Conservation (phyloP, 2,888 invertebrate genomes). For the Meghimatium bilineatum region DNA sequence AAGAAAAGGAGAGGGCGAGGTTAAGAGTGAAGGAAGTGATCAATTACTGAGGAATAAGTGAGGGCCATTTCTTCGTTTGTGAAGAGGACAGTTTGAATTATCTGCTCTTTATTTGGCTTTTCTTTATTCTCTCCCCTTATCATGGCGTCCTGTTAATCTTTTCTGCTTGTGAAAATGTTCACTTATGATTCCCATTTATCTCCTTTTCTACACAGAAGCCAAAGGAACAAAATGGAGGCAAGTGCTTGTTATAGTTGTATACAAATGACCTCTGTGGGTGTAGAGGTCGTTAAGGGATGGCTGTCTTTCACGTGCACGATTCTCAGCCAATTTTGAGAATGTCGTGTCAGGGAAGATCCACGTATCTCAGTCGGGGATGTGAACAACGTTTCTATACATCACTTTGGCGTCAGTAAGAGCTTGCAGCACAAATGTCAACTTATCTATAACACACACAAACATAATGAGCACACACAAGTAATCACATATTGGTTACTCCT, state of each 20-base stretch:
- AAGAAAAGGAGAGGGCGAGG: constrained; percentile 25
- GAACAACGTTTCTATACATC: not conserved
- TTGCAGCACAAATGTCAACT: not conserved
- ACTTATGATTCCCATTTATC: constrained; percentile 41
- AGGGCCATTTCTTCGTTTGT: constrained; percentile 23
- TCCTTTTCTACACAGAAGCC: constrained; percentile 24
- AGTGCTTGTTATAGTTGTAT: constrained; percentile 24
- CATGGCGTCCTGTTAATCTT: constrained; percentile 40
- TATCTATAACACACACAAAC: not conserved
- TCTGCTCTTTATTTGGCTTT: constrained; percentile 39
- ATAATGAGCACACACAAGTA: not conserved
- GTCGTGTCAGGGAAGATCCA: not conserved
- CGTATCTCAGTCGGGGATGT: not conserved
- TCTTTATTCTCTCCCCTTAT: constrained; percentile 32
- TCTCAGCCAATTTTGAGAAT: not conserved
- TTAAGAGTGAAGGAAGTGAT: constrained; percentile 38
- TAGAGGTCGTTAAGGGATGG: not conserved
- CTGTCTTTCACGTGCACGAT: not conserved
- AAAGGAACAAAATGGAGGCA: constrained; percentile 9
- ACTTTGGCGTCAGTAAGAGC: not conserved
- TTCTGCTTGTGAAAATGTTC: constrained; percentile 40
- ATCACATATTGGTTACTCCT: too few species aligned
- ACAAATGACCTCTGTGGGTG: constrained; percentile 5
- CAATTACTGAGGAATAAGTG: constrained; percentile 39
- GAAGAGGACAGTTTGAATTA: constrained; percentile 41